These are phyloP conservation scores for Tiliqua scincoides DNA, from an alignment of 2,113 vertebrate species.

Conservation along the genomic window DNA sequence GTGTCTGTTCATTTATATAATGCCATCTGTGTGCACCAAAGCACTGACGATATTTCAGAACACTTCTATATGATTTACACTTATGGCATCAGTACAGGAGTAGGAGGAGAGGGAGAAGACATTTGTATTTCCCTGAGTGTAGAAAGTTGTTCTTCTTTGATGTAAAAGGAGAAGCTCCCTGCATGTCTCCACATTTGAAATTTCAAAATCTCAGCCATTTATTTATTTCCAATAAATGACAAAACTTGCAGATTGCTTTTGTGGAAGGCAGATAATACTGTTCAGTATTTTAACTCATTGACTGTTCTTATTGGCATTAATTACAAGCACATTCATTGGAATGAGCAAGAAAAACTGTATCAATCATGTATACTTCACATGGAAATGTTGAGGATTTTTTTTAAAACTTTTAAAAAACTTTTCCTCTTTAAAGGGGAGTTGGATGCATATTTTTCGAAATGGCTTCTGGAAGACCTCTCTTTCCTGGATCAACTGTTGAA, in stretches of 20 bases:
- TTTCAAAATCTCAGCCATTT: not conserved
- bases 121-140: not conserved
- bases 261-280: not conserved
- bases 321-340: not conserved
- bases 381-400: not conserved
- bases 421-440: conserved; percentile 85
- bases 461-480: conserved; percentile 97
- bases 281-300: not conserved
- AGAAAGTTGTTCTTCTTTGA: not conserved
- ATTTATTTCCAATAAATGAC: not conserved
- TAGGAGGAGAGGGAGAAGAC: not conserved
- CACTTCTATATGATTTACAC: not conserved
- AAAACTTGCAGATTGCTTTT: not conserved
- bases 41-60: conserved; percentile 8
- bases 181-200: not conserved
- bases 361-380: not conserved
- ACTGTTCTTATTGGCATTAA: not conserved
- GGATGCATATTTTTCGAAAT: conserved; percentile 99
- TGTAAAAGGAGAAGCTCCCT: not conserved
- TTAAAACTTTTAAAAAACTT: conserved; percentile 17
- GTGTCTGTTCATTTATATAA: not conserved
- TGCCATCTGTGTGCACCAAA: too few species aligned
- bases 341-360: not conserved
- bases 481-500: conserved; percentile 97
- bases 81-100: not conserved